These are phyloP conservation scores for Aix galericulata DNA, from an alignment of 2,113 vertebrate genomes.

Conservation along the genomic window DNA sequence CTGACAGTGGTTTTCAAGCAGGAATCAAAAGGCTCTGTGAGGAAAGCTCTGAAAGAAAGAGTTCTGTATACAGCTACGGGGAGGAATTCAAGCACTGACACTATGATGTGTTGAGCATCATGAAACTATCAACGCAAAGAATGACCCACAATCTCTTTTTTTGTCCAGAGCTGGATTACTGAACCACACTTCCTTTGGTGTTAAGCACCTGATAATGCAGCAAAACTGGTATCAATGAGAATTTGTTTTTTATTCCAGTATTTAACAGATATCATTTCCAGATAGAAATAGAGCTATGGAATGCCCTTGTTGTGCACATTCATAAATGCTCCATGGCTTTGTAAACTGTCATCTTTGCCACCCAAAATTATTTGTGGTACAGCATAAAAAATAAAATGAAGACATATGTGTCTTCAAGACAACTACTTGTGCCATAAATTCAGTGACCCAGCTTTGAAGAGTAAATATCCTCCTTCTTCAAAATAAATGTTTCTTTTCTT, in stretches of 20 bases:
- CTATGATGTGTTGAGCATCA: background rate
- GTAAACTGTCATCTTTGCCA: background rate
- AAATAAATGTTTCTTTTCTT: conserved; percentile 59
- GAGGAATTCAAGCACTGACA: background rate
- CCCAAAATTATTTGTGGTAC: background rate
- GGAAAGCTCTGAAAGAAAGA: background rate
- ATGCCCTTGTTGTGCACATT: background rate
- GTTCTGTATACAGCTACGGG: background rate
- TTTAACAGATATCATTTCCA: background rate
- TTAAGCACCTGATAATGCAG: background rate
- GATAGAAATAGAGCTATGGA: background rate
- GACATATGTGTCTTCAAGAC: background rate
- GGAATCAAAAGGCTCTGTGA: background rate
- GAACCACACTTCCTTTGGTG: background rate
- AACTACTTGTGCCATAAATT: conserved; percentile 27
- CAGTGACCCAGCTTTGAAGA: conserved; percentile 57
- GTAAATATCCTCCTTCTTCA: conserved; percentile 58
- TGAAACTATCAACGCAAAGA: background rate
- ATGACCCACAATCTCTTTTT: background rate
- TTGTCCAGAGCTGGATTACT: background rate
- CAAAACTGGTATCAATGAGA: background rate
- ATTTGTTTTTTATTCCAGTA: background rate
- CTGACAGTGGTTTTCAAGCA: background rate
- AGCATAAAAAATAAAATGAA: background rate
- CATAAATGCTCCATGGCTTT: background rate